Evolutionary conservation across 2,888 invertebrate genomes (phyloP).

Genomic region (Campaea margaritaria): DNA sequence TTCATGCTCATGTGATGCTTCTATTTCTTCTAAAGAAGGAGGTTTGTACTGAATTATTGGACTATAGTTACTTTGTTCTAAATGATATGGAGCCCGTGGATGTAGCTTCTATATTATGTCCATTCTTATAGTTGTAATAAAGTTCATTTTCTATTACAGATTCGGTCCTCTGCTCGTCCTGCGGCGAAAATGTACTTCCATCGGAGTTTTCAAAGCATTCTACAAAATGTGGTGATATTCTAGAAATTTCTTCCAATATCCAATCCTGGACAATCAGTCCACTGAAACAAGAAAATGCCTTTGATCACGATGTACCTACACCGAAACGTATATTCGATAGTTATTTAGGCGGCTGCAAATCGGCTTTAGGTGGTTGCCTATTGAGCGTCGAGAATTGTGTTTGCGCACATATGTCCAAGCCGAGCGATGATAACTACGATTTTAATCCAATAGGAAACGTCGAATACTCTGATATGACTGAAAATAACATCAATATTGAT

Average conservation of each 20-base stretch:
- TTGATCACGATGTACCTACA: not conserved
- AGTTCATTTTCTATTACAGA: constrained; percentile 25
- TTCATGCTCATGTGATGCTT: constrained; percentile 49
- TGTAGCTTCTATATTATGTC: no score
- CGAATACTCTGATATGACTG: constrained; percentile 1
- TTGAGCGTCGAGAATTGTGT: constrained; percentile 57
- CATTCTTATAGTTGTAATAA: no score
- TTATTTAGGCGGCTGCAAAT: constrained; percentile 54
- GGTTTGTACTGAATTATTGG: constrained; percentile 46
- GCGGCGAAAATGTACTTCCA: constrained; percentile 26
- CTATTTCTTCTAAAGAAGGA: constrained; percentile 30
- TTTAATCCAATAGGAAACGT: constrained; percentile 39
- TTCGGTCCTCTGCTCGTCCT: constrained; percentile 17
- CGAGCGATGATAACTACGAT: constrained; percentile 47
- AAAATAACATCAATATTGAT: constrained; percentile 17
- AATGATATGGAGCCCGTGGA: no score
- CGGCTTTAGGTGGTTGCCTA: constrained; percentile 61
- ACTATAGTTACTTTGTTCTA: not conserved
- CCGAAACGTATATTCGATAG: constrained; percentile 26
- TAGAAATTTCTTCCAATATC: constrained; percentile 1
- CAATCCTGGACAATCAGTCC: not conserved
- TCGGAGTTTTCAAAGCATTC: constrained; percentile 18
- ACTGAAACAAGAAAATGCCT: constrained; percentile 3
- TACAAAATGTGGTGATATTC: constrained; percentile 12
- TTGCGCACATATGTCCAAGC: constrained; percentile 59